phyloP scores from a whole-genome alignment of 1,140 invertebrate species.

The Bombus turneri region DNA sequence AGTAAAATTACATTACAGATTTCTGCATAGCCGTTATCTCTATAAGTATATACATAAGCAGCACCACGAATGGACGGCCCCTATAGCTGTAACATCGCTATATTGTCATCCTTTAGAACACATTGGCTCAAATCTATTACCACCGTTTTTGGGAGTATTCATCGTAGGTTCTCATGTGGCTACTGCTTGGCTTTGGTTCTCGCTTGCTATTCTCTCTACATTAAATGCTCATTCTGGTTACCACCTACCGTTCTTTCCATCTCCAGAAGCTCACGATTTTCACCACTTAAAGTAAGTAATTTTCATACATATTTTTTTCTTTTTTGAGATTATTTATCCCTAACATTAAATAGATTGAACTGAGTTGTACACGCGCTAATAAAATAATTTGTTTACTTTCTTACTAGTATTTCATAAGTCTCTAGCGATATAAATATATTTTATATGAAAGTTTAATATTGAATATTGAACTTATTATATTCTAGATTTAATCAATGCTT shows the following conservation, averaged over 20 bases:
- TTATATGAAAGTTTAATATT: not conserved
- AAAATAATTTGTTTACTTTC: not conserved
- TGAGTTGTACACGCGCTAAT: not conserved
- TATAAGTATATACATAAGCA: conserved; percentile 94
- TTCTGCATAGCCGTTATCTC: conserved; percentile 89
- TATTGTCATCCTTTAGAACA: conserved; percentile 96
- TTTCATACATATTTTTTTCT: not conserved
- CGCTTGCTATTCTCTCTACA: conserved; percentile 90
- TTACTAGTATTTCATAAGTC: not conserved
- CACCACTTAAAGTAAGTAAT: conserved; percentile 92
- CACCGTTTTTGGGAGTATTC: conserved; percentile 91
- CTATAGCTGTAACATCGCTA: conserved; percentile 91
- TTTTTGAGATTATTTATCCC: not conserved
- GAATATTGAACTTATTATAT: conserved; percentile 30
- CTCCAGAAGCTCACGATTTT: conserved; percentile 95
- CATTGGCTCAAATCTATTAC: conserved; percentile 91
- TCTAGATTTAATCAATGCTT: conserved; percentile 92
- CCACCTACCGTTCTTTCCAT: conserved; percentile 94
- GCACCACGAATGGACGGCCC: conserved; percentile 94
- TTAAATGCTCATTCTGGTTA: conserved; percentile 94
- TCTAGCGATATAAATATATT: not conserved
- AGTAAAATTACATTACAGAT: conserved; percentile 79
- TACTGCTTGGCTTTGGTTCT: conserved; percentile 93
- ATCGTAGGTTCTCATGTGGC: conserved; percentile 92
- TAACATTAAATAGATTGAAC: not conserved